These are phyloP conservation scores for Zoanthus sociatus DNA, from an alignment of 92 coral and sea anemone genomes.

Conservation along the genomic window DNA sequence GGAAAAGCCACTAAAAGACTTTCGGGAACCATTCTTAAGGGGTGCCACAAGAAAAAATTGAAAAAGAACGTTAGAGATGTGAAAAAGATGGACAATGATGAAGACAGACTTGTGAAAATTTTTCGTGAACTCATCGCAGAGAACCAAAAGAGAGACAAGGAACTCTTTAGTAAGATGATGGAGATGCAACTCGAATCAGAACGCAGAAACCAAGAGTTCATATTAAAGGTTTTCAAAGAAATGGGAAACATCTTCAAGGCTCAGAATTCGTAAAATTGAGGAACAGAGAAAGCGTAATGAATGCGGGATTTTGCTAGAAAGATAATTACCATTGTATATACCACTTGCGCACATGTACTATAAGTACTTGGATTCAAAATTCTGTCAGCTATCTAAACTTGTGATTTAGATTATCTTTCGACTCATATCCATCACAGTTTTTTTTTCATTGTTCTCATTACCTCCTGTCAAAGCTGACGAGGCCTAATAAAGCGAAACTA, in stretches of 20 bases:
- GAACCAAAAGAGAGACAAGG: constrained; percentile 85
- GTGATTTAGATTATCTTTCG: too few species aligned
- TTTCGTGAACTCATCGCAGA: constrained; percentile 85
- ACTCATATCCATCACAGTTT: too few species aligned
- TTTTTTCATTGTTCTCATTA: too few species aligned
- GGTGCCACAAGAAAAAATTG: constrained; percentile 59
- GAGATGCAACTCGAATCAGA: constrained; percentile 89
- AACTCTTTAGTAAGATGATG: constrained; percentile 74
- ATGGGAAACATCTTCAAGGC: constrained; percentile 78
- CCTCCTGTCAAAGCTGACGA: too few species aligned
- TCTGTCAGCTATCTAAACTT: too few species aligned
- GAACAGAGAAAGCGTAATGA: too few species aligned
- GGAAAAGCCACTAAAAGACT: neutral
- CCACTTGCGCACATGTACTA: too few species aligned
- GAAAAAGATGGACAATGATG: constrained; percentile 70
- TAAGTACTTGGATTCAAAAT: too few species aligned
- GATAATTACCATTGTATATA: too few species aligned
- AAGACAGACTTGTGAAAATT: constrained; percentile 66
- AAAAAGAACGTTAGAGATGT: constrained; percentile 73
- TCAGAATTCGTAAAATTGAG: neutral
- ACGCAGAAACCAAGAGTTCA: constrained; percentile 86
- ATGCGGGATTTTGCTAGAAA: too few species aligned
- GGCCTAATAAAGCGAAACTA: too few species aligned
- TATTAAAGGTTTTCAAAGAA: constrained; percentile 82
- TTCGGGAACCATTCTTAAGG: neutral